A percentile compares a stretch with the other conserved stretches of the same genome.
These are phyloP conservation scores for Rapana venosa DNA, from an alignment of 2,888 invertebrate genomes.

Conservation along the genomic window DNA sequence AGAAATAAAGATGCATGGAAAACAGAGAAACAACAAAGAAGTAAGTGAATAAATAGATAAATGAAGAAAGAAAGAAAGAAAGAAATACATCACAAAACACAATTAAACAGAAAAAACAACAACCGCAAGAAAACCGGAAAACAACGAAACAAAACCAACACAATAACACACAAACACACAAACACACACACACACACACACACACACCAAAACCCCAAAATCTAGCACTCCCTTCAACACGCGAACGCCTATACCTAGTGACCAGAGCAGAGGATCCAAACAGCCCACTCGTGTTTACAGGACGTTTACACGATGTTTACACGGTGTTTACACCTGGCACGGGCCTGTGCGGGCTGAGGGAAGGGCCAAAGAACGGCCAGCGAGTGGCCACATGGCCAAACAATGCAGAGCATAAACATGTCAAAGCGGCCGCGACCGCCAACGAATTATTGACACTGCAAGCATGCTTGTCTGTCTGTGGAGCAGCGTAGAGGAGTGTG, in stretches of 20 bases:
- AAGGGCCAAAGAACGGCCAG: background rate
- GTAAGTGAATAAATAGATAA: too few species aligned
- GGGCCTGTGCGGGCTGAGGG: background rate
- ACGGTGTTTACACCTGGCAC: conserved; percentile 37
- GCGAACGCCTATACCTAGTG: conserved; percentile 13
- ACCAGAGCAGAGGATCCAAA: conserved; percentile 31
- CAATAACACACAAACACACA: background rate
- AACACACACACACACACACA: background rate
- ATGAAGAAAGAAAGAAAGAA: too few species aligned
- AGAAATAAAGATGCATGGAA: too few species aligned
- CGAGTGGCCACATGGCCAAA: conserved; percentile 39
- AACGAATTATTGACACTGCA: conserved; percentile 17
- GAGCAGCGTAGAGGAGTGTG: too few species aligned
- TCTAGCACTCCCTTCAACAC: background rate
- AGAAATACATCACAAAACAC: too few species aligned
- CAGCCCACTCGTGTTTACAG: conserved; percentile 14
- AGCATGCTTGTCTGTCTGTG: background rate
- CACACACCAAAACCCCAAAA: background rate
- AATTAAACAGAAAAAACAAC: too few species aligned
- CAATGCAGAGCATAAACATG: conserved; percentile 41
- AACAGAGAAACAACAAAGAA: too few species aligned
- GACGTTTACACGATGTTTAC: conserved; percentile 14
- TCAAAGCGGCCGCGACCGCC: conserved; percentile 29
- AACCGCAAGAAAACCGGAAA: too few species aligned
- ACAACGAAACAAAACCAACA: too few species aligned